These are phyloP conservation scores for Platorchestia sp. DNA, from an alignment of 1,140 invertebrate genomes.

Conservation along the genomic window DNA sequence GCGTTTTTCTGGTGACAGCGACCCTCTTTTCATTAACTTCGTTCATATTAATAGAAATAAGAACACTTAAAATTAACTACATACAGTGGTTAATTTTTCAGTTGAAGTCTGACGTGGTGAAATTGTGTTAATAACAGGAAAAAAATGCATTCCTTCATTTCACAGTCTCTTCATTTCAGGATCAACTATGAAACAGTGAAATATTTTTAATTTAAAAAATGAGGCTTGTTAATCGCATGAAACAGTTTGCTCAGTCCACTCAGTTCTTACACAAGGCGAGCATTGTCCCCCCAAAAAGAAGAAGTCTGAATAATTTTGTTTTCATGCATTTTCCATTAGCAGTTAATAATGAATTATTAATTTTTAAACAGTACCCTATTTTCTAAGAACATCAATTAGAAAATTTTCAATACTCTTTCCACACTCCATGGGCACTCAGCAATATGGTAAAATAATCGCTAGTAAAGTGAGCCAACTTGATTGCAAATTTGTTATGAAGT, in stretches of 20 bases:
- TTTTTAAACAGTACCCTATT: no score
- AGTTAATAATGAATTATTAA: not conserved
- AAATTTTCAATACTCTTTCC: no score
- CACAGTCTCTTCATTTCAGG: not conserved
- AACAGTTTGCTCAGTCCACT: not conserved
- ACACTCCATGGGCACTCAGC: no score
- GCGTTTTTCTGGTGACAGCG: no score
- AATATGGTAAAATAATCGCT: not conserved
- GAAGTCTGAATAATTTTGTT: not conserved
- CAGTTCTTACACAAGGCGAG: not conserved
- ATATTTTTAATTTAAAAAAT: not conserved
- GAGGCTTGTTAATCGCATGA: not conserved
- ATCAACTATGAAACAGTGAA: not conserved
- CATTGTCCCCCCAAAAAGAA: not conserved
- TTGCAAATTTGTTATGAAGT: not conserved
- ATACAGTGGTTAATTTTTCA: no score
- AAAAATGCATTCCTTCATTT: not conserved
- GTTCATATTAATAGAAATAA: no score
- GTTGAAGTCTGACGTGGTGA: no score
- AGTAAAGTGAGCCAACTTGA: not conserved
- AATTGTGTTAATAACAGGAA: not conserved
- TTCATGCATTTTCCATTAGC: not conserved
- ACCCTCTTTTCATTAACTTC: no score
- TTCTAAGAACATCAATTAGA: no score
- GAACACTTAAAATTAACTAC: no score